These are phyloP conservation scores for Petrocephalus zakoni DNA, from an alignment of 2,113 vertebrate species.

Conservation along the genomic window DNA sequence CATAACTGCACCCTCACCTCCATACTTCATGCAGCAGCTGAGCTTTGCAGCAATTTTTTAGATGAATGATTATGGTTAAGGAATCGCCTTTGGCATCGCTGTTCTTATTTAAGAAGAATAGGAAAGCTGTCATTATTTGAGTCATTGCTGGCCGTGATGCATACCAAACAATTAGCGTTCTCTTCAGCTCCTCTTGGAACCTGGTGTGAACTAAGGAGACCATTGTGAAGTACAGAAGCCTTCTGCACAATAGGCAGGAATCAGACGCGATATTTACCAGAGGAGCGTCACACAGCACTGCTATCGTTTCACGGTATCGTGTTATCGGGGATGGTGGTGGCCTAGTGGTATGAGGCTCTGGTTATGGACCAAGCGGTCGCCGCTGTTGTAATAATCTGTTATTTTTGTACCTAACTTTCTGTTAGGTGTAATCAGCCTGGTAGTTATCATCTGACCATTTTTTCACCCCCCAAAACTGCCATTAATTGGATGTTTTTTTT, in stretches of 20 bases:
- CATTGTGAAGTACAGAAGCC: not conserved
- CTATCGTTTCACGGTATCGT: too few relatives aligned
- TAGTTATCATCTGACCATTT: not conserved
- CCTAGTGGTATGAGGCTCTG: too few relatives aligned
- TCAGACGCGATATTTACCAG: not conserved
- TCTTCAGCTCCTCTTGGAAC: not conserved
- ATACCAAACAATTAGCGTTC: not conserved
- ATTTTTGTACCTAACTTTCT: not conserved
- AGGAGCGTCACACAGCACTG: not conserved
- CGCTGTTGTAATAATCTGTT: not conserved
- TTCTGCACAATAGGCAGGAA: not conserved
- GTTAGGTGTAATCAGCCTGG: not conserved
- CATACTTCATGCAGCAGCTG: not conserved
- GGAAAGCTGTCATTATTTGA: slow-evolving; percentile 8
- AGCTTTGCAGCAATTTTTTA: not conserved
- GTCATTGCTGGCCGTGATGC: not conserved
- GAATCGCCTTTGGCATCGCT: not conserved
- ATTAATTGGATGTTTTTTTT: not conserved
- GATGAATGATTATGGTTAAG: not conserved
- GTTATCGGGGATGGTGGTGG: too few relatives aligned
- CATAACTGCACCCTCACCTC: not conserved
- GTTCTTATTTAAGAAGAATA: slow-evolving; percentile 12
- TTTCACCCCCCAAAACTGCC: not conserved
- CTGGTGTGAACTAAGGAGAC: not conserved
- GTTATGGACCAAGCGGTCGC: not conserved